Evolutionary conservation across 2,797 vertebrate genomes (phyloP).

Genomic region (Chelon labrosus): DNA sequence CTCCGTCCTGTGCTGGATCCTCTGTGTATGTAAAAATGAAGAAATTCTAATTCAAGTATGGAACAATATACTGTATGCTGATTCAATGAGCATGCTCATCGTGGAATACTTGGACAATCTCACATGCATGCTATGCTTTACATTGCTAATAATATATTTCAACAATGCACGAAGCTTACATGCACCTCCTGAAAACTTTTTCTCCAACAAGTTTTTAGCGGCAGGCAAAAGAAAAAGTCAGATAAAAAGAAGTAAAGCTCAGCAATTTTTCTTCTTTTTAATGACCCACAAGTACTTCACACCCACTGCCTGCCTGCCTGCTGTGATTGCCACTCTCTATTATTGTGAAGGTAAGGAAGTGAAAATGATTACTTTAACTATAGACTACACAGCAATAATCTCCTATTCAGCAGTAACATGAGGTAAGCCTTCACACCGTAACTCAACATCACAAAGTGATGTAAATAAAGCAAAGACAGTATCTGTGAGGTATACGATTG

Average conservation of each 20-base stretch:
- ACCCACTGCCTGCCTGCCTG: background rate
- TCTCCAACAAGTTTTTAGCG: background rate
- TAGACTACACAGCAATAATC: background rate
- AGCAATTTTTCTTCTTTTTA: slow-evolving; percentile 7
- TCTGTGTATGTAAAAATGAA: background rate
- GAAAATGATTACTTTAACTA: slow-evolving; percentile 14
- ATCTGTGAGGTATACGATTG: background rate
- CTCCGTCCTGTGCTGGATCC: background rate
- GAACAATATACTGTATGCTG: too few species aligned
- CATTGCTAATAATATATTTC: too few species aligned
- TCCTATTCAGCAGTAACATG: background rate
- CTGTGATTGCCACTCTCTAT: background rate
- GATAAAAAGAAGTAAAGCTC: background rate
- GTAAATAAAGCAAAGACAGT: background rate
- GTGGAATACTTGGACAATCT: too few species aligned
- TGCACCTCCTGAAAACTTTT: background rate
- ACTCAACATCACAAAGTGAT: slow-evolving; percentile 7
- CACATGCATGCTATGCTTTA: too few species aligned
- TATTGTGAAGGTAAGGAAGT: slow-evolving; percentile 7
- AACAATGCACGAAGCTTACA: too few species aligned
- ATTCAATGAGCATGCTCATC: too few species aligned
- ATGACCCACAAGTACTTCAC: background rate
- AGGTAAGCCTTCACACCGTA: background rate
- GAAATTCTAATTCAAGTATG: background rate
- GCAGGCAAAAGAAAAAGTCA: background rate